Percentiles rank a stretch among this genome's conserved stretches.
phyloP scores from a whole-genome alignment of 2,113 vertebrate species.

The Mystacornis crossleyi region DNA sequence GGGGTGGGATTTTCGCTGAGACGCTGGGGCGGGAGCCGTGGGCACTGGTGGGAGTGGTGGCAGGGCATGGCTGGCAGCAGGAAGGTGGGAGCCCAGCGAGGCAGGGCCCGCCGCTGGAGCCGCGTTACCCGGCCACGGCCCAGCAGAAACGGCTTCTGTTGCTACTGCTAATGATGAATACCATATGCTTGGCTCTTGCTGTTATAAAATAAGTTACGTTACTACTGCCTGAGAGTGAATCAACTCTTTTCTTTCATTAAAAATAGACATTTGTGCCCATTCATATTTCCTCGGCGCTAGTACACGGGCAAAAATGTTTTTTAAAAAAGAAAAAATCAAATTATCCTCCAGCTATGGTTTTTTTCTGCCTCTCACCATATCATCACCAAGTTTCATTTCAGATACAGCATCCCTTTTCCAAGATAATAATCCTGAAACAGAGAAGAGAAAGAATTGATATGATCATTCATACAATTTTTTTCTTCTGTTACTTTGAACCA shows the following conservation, averaged over 20 bases:
- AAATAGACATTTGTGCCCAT: background rate
- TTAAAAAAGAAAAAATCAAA: background rate
- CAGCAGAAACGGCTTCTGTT: conserved; percentile 60
- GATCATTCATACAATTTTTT: background rate
- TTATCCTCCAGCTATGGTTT: background rate
- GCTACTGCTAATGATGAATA: conserved; percentile 77
- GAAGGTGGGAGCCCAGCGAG: conserved; percentile 12
- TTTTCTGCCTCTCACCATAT: background rate
- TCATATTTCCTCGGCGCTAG: background rate
- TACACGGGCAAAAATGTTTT: background rate
- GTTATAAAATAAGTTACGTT: conserved; percentile 17
- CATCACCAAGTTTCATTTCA: background rate
- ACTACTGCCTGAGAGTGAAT: background rate
- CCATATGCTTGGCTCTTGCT: conserved; percentile 74
- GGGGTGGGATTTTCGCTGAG: background rate
- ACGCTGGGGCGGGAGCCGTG: background rate
- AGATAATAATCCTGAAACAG: background rate
- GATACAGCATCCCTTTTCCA: background rate
- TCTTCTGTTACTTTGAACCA: background rate
- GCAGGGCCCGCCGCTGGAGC: background rate
- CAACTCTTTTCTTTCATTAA: conserved; percentile 38
- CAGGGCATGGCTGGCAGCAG: conserved; percentile 5
- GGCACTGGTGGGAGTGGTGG: background rate
- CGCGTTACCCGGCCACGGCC: conserved; percentile 50
- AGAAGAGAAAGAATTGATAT: background rate